Evolutionary conservation across 2,888 invertebrate genomes (phyloP).

Genomic region (Cheilosia vulpina): DNA sequence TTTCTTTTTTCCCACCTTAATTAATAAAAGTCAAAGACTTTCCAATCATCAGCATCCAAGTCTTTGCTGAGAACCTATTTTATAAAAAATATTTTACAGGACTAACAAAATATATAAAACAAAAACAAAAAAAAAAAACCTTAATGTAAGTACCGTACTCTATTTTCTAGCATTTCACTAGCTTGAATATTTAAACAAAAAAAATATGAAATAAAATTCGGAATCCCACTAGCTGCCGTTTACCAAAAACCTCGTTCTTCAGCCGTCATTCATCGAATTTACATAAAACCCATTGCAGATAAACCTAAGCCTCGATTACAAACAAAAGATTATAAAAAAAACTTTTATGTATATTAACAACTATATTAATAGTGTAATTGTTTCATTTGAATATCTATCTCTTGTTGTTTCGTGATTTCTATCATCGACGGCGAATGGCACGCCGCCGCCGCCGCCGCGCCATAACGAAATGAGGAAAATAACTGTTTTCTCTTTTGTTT

Average conservation of each 20-base stretch:
- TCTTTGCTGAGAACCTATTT: neutral
- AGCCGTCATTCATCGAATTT: neutral
- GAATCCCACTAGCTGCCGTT: neutral
- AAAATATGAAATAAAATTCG: neutral
- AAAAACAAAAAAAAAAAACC: neutral
- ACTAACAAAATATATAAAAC: neutral
- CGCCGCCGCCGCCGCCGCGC: neutral
- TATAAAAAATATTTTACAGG: neutral
- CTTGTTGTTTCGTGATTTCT: neutral
- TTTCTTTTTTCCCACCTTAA: no score
- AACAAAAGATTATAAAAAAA: neutral
- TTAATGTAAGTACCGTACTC: neutral
- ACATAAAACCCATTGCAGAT: neutral
- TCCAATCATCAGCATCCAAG: neutral
- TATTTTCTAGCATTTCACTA: neutral
- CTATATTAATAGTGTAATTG: slow-evolving; percentile 17
- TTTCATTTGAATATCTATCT: slow-evolving; percentile 18
- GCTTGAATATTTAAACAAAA: neutral
- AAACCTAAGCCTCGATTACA: slow-evolving; percentile 11
- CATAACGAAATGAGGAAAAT: slow-evolving; percentile 17
- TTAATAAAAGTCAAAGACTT: neutral
- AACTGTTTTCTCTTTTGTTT: neutral
- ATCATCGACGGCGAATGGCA: slow-evolving; percentile 6
- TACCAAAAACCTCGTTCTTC: neutral
- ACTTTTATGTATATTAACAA: neutral